phyloP scores from a whole-genome alignment of 1,140 invertebrate genomes.

The Ooceraea biroi region DNA sequence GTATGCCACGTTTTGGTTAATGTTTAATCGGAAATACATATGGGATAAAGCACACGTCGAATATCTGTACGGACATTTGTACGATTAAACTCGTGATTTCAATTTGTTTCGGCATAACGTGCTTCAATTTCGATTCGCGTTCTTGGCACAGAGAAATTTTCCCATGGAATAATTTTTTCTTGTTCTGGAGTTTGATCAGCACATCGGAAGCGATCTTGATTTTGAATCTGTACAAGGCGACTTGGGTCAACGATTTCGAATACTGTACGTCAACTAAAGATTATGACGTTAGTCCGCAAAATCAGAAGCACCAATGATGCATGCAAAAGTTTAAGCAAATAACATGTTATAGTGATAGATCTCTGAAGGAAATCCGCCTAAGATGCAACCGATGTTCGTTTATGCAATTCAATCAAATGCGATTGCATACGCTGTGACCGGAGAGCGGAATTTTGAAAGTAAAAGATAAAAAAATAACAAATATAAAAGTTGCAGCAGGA shows the following conservation, averaged over 20 bases:
- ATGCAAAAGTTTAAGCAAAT: no score
- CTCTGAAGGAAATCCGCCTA: no score
- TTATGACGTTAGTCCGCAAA: background rate
- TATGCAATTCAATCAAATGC: no score
- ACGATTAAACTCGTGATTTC: slow-evolving; percentile 24
- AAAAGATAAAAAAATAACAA: background rate
- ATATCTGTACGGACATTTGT: slow-evolving; percentile 14
- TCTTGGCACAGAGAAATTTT: background rate
- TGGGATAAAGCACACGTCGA: background rate
- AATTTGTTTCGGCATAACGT: background rate
- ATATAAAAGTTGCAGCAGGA: no score
- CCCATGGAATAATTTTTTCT: slow-evolving; percentile 7
- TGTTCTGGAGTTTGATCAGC: slow-evolving; percentile 24
- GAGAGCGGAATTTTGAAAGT: no score
- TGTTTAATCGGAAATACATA: background rate
- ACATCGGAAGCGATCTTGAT: slow-evolving; percentile 25
- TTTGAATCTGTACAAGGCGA: background rate
- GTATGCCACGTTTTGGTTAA: background rate
- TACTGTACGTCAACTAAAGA: slow-evolving; percentile 18
- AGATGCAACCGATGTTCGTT: no score
- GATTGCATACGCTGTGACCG: no score
- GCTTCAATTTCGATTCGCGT: background rate
- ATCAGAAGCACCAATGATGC: background rate
- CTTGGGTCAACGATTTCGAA: slow-evolving; percentile 2
- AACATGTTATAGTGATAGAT: no score